Evolutionary conservation across 2,113 vertebrate genomes (phyloP).

Genomic region (Megaptera novaeangliae): DNA sequence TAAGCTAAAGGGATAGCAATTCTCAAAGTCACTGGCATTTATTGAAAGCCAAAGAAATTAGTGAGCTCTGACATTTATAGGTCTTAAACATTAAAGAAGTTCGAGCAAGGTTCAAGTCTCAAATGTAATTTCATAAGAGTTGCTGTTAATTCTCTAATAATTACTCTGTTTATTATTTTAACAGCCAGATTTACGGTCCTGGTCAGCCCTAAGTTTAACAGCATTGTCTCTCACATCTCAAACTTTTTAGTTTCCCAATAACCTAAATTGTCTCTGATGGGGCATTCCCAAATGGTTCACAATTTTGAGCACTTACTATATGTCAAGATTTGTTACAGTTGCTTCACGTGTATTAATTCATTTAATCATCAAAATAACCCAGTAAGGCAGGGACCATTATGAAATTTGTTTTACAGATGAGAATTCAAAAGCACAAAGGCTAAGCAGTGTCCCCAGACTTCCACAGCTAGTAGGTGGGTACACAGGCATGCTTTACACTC

Average conservation of each 20-base stretch:
- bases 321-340: conserved; percentile 2
- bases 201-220: conserved; percentile 32
- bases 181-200: conserved; percentile 43
- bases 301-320: neutral
- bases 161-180: conserved; percentile 75
- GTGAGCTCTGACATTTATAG: conserved; percentile 77
- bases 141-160: conserved; percentile 74
- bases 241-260: conserved; percentile 42
- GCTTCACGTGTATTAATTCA: neutral
- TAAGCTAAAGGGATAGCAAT: conserved; percentile 65
- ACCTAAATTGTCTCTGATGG: neutral
- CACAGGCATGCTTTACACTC: neutral
- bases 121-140: conserved; percentile 70
- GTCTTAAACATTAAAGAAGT: conserved; percentile 76
- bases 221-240: conserved; percentile 34
- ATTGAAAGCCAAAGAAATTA: conserved; percentile 78
- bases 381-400: neutral
- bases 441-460: neutral
- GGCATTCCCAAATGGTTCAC: neutral
- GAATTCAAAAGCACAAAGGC: neutral
- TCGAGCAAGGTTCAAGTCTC: conserved; percentile 76
- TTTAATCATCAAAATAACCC: neutral
- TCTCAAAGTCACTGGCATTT: conserved; percentile 76
- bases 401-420: neutral
- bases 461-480: neutral